phyloP scores from a whole-genome alignment of 2,113 vertebrate genomes.

The Taurulus bubalis region DNA sequence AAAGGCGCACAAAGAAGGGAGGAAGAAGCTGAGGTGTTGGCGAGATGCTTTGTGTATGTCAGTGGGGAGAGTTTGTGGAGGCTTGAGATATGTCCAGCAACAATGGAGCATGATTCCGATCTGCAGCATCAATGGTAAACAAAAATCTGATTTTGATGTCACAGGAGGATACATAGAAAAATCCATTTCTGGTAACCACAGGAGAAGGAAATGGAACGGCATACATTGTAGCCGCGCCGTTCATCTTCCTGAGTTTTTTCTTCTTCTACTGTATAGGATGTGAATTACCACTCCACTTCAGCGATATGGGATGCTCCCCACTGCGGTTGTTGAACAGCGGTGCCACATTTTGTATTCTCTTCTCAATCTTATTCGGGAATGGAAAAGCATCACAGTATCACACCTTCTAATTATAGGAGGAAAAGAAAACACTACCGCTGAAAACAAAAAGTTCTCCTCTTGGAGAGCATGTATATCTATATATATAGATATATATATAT shows the following conservation, averaged over 20 bases:
- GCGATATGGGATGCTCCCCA: neutral
- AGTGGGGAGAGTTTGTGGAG: neutral
- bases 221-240: neutral
- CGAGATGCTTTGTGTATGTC: constrained; percentile 6
- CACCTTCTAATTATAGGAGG: constrained; percentile 3
- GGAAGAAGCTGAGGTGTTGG: constrained; percentile 11
- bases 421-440: neutral
- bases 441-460: neutral
- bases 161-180: neutral
- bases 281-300: constrained; percentile 13
- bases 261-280: neutral
- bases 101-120: neutral
- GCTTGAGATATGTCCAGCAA: constrained; percentile 2
- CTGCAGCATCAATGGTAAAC: constrained; percentile 11
- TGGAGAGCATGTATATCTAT: no score
- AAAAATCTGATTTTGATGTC: constrained; percentile 16
- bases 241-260: neutral
- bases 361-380: constrained; percentile 10
- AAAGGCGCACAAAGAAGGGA: constrained; percentile 5
- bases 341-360: neutral
- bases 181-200: constrained; percentile 13
- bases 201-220: neutral
- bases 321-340: constrained; percentile 15
- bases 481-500: no score
- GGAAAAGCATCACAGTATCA: constrained; percentile 13